Percentiles rank a stretch among this genome's conserved stretches.
Conservation (phyloP, 2,888 invertebrate genomes). For the Erebia ligea region DNA sequence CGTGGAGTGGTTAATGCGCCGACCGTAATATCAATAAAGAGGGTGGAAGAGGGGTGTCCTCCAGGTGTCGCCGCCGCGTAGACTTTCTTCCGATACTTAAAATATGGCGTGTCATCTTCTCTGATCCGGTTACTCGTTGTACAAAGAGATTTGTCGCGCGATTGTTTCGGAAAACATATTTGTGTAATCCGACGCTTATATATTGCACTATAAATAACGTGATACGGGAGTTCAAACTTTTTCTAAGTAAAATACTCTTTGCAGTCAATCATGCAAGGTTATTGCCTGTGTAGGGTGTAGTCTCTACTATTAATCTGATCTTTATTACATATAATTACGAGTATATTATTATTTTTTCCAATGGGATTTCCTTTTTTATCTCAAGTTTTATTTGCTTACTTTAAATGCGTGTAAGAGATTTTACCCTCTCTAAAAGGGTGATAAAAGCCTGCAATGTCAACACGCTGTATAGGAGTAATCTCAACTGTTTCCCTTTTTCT, state of each 20-base stretch:
- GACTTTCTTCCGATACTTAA: constrained; percentile 72
- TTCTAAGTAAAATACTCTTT: background rate
- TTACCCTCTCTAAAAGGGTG: constrained; percentile 74
- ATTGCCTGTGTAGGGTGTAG: too few relatives aligned
- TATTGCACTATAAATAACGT: constrained; percentile 13
- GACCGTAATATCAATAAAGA: constrained; percentile 75
- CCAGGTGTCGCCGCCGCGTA: constrained; percentile 62
- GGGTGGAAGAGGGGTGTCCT: constrained; percentile 53
- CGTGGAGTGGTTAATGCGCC: constrained; percentile 71
- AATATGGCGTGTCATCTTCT: constrained; percentile 75
- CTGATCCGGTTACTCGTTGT: constrained; percentile 69
- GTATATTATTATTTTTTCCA: background rate
- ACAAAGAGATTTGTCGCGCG: constrained; percentile 60
- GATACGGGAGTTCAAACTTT: background rate
- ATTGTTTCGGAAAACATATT: constrained; percentile 50
- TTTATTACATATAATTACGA: too few relatives aligned
- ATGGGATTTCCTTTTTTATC: background rate
- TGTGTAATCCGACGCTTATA: constrained; percentile 17
- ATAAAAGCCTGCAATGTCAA: constrained; percentile 81
- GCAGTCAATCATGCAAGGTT: too few relatives aligned
- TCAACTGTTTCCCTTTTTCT: constrained; percentile 62
- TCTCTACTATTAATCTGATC: too few relatives aligned
- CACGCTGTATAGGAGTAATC: constrained; percentile 76
- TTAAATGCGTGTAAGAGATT: constrained; percentile 66
- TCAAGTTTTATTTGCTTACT: constrained; percentile 20